Evolutionary conservation across 2,113 vertebrate genomes (phyloP), one percentile per base, ranked within the genome.

Genomic region (Azemiops feae): DNA sequence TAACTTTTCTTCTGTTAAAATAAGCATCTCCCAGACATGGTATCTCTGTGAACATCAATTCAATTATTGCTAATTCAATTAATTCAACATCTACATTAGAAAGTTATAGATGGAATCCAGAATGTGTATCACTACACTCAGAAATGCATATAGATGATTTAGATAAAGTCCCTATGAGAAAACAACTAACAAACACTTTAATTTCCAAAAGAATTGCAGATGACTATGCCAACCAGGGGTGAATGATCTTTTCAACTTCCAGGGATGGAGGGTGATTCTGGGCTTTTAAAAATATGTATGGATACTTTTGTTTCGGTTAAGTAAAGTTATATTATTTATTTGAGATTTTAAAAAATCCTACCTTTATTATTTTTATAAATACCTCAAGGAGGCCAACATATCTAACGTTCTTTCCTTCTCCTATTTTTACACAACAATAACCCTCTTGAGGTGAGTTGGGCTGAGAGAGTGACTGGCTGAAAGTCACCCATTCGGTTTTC

Each of bases 301-400:
- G 92, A 95, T 96, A 93, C 85, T 94, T 88, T 81, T 96, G 92
- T 95, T 95, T 96, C 92, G 94, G 94, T 69, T n/a, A 69, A n/a
- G 30, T 69, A 69, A n/a, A n/a, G 12, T 69, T 69, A 69, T n/a
- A n/a, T 16, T n/a, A 69, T n/a, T 69, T 69, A 69, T n/a, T 69
- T n/a, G 60, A 69, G 30, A n/a, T 69, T 69, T 69, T 5, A 0
- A n/a, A 64, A 69, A n/a, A 69, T n/a, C 12, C 12, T 30, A 69
- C 12, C 30, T 69, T 69, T 69, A 69, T 69, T n/a, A n/a, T 69
- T n/a, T 69, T 69, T 69, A 69, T 12, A 69, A 69, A 30, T n/a
- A 69, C 16, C 30, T n/a, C 12, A 69, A 69, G 30, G 30, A n/a
- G 12, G 30, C 30, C 60, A 69, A 69, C 30, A n/a, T 69, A 69